A percentile compares a stretch with the other conserved stretches of the same genome.
These are phyloP conservation scores for Synanthedon formicaeformis DNA, from an alignment of 2,888 invertebrate genomes.

Conservation along the genomic window DNA sequence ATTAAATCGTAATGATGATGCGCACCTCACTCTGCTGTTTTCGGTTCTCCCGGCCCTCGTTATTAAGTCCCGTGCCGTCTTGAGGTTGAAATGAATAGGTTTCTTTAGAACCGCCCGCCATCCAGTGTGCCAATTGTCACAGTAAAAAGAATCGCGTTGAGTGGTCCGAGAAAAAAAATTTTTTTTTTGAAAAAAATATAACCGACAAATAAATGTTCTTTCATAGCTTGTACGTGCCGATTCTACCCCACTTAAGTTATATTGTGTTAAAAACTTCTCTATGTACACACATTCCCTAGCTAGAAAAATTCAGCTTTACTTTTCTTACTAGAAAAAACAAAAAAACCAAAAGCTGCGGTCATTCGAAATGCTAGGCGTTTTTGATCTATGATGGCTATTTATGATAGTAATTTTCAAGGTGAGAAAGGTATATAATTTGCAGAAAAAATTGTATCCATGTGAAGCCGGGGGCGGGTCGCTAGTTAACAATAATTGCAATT, in stretches of 20 bases:
- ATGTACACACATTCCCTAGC: too few species aligned
- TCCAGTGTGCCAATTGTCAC: conserved; percentile 51
- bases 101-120: conserved; percentile 44
- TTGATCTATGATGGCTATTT: too few species aligned
- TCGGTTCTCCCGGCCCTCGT: conserved; percentile 38
- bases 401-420: too few species aligned
- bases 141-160: conserved; percentile 53
- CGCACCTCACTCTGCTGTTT: conserved; percentile 48
- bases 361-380: too few species aligned
- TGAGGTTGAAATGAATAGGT: conserved; percentile 65
- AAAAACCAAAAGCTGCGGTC: too few species aligned
- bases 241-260: not conserved
- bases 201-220: not conserved
- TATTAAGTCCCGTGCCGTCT: conserved; percentile 58
- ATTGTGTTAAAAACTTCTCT: too few species aligned
- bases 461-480: too few species aligned
- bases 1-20: conserved; percentile 68
- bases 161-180: conserved; percentile 25
- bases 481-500: too few species aligned
- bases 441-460: too few species aligned
- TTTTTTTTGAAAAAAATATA: conserved; percentile 17
- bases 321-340: too few species aligned
- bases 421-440: too few species aligned
- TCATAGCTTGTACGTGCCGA: not conserved
- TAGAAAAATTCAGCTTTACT: too few species aligned